Evolutionary conservation across 64 coral and sea anemone species (phyloP), one percentile per base, ranked within the genome.

Genomic region (Platygyra sinensis): DNA sequence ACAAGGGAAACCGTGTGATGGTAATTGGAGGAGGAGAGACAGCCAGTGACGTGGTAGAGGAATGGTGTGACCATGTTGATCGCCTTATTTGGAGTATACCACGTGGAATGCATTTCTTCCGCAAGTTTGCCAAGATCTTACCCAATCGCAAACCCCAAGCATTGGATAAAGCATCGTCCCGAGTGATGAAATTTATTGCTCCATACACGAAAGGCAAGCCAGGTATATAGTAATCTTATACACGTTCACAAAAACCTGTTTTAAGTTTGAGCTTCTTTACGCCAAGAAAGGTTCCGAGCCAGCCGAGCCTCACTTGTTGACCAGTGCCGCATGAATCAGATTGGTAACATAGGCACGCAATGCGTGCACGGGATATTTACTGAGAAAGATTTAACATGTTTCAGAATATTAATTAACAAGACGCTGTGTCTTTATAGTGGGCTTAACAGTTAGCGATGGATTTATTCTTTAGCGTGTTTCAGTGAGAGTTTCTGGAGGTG

Each of bases 81-180:
- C 82, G 79, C 19, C 87, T 96, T 18, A 80, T 92, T 57, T 96
- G 94, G 94, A 86, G 94, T 33, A 96, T 96, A 27, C 94, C 94
- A 28, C 79, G 94, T 24, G 90, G 94, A 0, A 90, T 92, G 74
- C 94, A 96, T 89, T 96, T 96, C 30, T 96, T 96, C 54, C 86
- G 94, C 17, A 96, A 96, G 74, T 96, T 89, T 60, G 73, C 90
- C 30, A 95, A 95, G 86, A 87, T 95, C 33, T 30, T 95, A 49
- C 94, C 94, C 6, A 31, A 92, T 76, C 85, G 94, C 14, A 24
- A 88, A 42, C 89, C 94, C 19, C 94, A 95, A 46, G 89, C 86
- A 39, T 60, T 95, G 46, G 94, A 95, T 54, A 95, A 95, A 72
- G 94, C 90, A 59, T 89, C 85, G 13, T 95, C 94, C 14, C 87